Evolutionary conservation across 2,797 vertebrate species (phyloP).

Genomic region (Danio choprae): DNA sequence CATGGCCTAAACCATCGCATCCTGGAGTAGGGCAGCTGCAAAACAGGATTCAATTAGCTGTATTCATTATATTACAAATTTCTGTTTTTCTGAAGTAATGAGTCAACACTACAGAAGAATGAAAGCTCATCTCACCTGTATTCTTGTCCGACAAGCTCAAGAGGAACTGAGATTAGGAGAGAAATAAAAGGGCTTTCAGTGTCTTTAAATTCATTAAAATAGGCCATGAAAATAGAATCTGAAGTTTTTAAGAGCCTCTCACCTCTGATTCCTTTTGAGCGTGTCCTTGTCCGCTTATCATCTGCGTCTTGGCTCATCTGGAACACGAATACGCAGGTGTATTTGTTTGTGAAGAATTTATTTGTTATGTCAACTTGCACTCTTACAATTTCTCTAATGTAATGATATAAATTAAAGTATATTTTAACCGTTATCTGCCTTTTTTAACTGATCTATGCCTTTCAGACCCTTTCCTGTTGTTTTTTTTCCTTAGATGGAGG

Average conservation of each 20-base stretch:
- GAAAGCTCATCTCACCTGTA: slow-evolving; percentile 82
- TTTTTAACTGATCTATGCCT: slow-evolving; percentile 3
- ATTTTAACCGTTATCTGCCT: background rate
- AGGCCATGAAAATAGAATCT: background rate
- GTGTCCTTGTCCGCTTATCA: slow-evolving; percentile 90
- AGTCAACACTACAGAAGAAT: background rate
- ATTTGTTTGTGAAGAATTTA: background rate
- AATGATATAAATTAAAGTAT: background rate
- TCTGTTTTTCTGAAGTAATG: background rate
- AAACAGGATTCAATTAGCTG: slow-evolving; percentile 55
- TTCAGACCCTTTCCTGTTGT: slow-evolving; percentile 26
- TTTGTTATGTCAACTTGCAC: background rate
- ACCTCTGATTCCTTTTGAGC: slow-evolving; percentile 94
- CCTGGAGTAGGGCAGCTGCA: slow-evolving; percentile 94
- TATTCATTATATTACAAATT: background rate
- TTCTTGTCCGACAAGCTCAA: slow-evolving; percentile 87
- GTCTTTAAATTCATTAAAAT: slow-evolving; percentile 18
- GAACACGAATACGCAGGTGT: slow-evolving; percentile 36
- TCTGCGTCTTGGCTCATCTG: slow-evolving; percentile 96
- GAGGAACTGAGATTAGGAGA: slow-evolving; percentile 72
- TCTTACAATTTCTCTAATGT: background rate
- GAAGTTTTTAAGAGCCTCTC: slow-evolving; percentile 60
- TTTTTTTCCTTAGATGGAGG: slow-evolving; percentile 35
- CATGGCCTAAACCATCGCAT: slow-evolving; percentile 93
- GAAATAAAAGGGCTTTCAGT: background rate